Evolutionary conservation across 2,113 vertebrate genomes (phyloP).

Genomic region (Peromyscus leucopus): DNA sequence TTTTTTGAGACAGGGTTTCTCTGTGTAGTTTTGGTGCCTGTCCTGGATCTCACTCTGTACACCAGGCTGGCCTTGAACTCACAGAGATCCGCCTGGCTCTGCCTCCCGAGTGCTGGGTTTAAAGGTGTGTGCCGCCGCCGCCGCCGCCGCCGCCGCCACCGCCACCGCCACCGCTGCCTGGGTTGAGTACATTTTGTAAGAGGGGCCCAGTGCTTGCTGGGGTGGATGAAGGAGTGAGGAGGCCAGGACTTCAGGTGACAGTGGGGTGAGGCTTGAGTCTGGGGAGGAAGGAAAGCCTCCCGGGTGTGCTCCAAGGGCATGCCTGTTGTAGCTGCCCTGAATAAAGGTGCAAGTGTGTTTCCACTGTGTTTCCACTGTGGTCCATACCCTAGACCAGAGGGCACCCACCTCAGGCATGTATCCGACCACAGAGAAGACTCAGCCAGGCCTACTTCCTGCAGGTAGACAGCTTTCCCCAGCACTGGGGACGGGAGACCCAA

Average conservation of each 20-base stretch:
- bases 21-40: too few relatives aligned
- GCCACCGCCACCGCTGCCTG: too few relatives aligned
- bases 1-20: too few relatives aligned
- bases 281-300: neutral
- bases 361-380: neutral
- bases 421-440: neutral
- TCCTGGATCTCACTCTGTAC: too few relatives aligned
- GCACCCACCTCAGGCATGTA: accelerated
- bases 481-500: neutral
- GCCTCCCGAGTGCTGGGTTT: too few relatives aligned
- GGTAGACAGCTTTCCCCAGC: neutral
- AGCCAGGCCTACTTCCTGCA: neutral
- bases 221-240: neutral
- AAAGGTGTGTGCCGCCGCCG: too few relatives aligned
- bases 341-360: neutral
- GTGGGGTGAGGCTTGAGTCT: neutral
- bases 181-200: neutral
- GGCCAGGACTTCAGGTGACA: neutral
- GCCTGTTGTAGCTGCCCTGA: neutral
- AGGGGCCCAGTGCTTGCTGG: neutral
- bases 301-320: neutral
- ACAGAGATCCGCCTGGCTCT: too few relatives aligned
- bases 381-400: neutral
- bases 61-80: too few relatives aligned
- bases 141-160: too few relatives aligned